Conservation (phyloP, 35 echinoderm and acorn worm species). For the Lytechinus pictus region DNA sequence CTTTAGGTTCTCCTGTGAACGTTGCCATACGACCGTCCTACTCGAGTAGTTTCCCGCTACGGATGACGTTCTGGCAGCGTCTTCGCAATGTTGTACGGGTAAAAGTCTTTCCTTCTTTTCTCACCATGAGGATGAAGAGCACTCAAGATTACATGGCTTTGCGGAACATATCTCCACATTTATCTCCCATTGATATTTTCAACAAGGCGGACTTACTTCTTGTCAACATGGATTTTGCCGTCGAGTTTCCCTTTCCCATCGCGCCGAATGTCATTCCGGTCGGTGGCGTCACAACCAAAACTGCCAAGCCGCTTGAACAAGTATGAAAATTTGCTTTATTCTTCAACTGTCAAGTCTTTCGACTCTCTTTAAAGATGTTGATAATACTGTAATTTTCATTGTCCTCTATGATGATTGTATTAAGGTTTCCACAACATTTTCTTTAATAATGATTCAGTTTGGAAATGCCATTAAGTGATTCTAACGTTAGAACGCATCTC, state of each 20-base stretch:
- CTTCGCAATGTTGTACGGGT: background rate
- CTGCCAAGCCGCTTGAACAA: background rate
- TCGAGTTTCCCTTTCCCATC: slow-evolving; percentile 43
- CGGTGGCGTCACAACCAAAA: slow-evolving; percentile 30
- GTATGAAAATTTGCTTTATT: background rate
- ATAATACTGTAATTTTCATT: too few species aligned
- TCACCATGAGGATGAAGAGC: background rate
- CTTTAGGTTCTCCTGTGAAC: background rate
- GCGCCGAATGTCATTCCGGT: slow-evolving; percentile 47
- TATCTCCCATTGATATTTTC: background rate
- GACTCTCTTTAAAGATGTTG: too few species aligned
- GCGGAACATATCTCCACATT: background rate
- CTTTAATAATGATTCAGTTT: too few species aligned
- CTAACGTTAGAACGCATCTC: too few species aligned
- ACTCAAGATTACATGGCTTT: background rate
- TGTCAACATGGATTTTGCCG: slow-evolving; percentile 28
- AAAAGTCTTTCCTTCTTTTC: background rate
- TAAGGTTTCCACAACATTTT: too few species aligned
- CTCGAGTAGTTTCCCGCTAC: background rate
- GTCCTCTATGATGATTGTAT: too few species aligned
- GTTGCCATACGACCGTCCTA: background rate
- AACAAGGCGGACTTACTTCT: slow-evolving; percentile 2
- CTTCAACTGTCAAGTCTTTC: too few species aligned
- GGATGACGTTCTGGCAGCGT: slow-evolving; percentile 10
- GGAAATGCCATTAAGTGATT: too few species aligned